A percentile compares a stretch with the other conserved stretches of the same genome.
These are phyloP conservation scores for Molossus alvarezi DNA, from an alignment of 2,797 vertebrate genomes.

Conservation along the genomic window DNA sequence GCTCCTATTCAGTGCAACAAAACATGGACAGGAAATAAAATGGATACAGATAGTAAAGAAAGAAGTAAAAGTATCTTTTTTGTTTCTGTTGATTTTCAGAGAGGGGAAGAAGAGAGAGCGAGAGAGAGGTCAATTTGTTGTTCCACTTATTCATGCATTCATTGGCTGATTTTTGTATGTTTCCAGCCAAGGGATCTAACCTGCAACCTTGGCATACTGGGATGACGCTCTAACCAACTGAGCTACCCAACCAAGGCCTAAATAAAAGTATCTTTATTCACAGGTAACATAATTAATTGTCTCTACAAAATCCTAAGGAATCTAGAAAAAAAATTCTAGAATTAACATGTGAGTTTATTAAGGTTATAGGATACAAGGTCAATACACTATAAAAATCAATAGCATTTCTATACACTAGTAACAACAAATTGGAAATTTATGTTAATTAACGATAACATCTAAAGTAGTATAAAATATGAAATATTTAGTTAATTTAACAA, in stretches of 20 bases:
- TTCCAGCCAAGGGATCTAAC: neutral
- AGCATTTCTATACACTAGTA: neutral
- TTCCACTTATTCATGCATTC: neutral
- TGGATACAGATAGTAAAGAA: neutral
- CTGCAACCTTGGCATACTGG: neutral
- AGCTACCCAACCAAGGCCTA: neutral
- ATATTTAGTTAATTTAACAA: conserved; percentile 16
- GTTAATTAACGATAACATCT: conserved; percentile 16
- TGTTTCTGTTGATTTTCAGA: neutral
- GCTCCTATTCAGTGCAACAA: neutral
- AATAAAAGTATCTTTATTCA: neutral
- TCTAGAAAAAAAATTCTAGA: neutral
- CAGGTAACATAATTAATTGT: neutral
- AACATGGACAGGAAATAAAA: neutral
- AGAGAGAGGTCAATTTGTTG: neutral
- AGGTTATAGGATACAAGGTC: neutral
- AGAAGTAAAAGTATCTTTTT: neutral
- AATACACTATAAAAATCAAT: neutral
- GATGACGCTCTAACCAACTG: neutral
- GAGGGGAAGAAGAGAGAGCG: neutral
- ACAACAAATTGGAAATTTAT: neutral
- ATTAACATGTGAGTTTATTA: neutral
- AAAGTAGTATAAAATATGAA: neutral
- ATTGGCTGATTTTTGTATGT: neutral
- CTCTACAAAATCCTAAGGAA: conserved; percentile 14